A percentile compares a stretch with the other conserved stretches of the same genome.
Conservation (phyloP, 2,888 invertebrate genomes). For the Drosophila conformis region DNA sequence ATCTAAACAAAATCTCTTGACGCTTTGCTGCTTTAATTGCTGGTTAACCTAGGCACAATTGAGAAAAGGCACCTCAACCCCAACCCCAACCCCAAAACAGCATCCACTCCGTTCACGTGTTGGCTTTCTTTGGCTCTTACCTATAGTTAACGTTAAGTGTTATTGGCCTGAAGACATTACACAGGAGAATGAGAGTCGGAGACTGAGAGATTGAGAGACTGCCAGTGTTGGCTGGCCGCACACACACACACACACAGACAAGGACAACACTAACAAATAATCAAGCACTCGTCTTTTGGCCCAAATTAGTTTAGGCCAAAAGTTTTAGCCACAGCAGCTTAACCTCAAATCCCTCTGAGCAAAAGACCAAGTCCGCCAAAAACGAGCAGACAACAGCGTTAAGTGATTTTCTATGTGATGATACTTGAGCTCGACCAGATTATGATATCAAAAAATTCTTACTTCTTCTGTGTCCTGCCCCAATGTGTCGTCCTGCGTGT, state of each 20-base stretch:
- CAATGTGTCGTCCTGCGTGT: constrained; percentile 8
- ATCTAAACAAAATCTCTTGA: constrained; percentile 34
- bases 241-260: neutral
- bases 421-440: constrained; percentile 77
- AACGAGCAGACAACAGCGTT: constrained; percentile 63
- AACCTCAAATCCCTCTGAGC: constrained; percentile 72
- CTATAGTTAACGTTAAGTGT: constrained; percentile 64
- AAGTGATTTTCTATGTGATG: constrained; percentile 82
- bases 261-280: constrained; percentile 60
- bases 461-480: constrained; percentile 5
- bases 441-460: constrained; percentile 74
- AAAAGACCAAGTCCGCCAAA: constrained; percentile 15
- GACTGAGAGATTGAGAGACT: neutral
- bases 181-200: constrained; percentile 8
- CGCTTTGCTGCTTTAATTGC: constrained; percentile 59
- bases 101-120: neutral
- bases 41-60: constrained; percentile 33
- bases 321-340: constrained; percentile 79
- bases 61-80: neutral
- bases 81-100: neutral
- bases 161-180: constrained; percentile 63
- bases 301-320: constrained; percentile 79
- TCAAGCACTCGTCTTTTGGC: constrained; percentile 67
- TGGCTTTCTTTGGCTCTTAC: constrained; percentile 39
- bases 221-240: neutral